Evolutionary conservation across 2,888 invertebrate genomes (phyloP).

Genomic region (Syrphus vitripennis): DNA sequence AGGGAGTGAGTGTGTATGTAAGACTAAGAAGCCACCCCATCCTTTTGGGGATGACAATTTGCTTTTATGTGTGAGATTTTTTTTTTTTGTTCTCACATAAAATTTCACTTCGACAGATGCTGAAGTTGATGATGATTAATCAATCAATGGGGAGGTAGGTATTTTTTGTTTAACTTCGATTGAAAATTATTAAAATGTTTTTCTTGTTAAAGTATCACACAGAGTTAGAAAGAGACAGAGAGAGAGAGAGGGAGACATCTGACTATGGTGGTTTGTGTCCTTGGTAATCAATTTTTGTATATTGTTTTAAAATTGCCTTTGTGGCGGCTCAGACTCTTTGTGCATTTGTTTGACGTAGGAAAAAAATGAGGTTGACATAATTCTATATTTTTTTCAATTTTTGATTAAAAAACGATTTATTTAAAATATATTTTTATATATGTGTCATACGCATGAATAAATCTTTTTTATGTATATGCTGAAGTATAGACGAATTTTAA

Average conservation of each 20-base stretch:
- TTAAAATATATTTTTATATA: background rate
- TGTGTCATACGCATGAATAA: background rate
- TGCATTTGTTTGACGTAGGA: background rate
- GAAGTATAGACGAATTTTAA: background rate
- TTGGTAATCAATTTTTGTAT: slow-evolving; percentile 48
- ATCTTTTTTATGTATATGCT: background rate
- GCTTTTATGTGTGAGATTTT: background rate
- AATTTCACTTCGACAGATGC: slow-evolving; percentile 24
- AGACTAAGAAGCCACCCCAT: background rate
- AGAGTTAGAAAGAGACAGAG: background rate
- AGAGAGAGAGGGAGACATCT: background rate
- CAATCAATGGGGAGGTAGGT: slow-evolving; percentile 5
- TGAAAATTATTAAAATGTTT: slow-evolving; percentile 60
- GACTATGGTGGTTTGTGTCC: slow-evolving; percentile 25
- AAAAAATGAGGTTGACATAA: background rate
- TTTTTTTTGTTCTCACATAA: background rate
- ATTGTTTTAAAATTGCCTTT: slow-evolving; percentile 37
- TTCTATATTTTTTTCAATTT: slow-evolving; percentile 5
- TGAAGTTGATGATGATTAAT: slow-evolving; percentile 46
- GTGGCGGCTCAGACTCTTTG: background rate
- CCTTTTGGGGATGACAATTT: slow-evolving; percentile 34
- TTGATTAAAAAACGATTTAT: slow-evolving; percentile 51
- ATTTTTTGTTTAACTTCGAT: slow-evolving; percentile 27
- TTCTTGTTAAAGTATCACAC: slow-evolving; percentile 32
- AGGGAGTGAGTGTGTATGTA: background rate